Base-by-base conservation (phyloP, 2,888 invertebrate genomes). In the Eupithecia centaureata region DNA sequence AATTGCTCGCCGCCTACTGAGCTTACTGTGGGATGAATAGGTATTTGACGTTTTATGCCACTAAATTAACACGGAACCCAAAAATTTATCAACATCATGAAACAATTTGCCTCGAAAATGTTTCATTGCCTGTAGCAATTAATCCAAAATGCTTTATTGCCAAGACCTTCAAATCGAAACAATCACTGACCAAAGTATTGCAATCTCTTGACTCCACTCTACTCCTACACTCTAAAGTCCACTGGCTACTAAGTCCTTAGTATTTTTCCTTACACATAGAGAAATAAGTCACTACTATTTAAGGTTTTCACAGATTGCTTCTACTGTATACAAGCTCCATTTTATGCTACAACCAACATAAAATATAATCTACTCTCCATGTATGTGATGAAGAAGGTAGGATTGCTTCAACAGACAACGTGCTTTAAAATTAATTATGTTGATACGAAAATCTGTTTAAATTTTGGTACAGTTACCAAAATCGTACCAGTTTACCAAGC, bases 181-280 rank as follows among this genome's bases (percentile, higher is more conserved):
- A 70, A 76, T 71, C 70, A 72, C 72, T 66, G 57, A 64, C 70
- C 51, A 68, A 68, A 72, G 71, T 72, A 75, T 76, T 72, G 71
- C 74, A 70, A 65, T 70, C 67, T 72, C 67, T 67, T 70, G 58
- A 61, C 51, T n/a, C n/a, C n/a, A n/a, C n/a, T n/a, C n/a, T n/a
- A n/a, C n/a, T n/a, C n/a, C n/a, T n/a, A n/a, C n/a, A n/a, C n/a
- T n/a, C n/a, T 67, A 64, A 66, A 38, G 52, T 7, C 51, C n/a
- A 61, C 15, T 27, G 30, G 42, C 58, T 8, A 33, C 59, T 54
- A 65, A 63, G 60, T 38, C 57, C 47, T 22, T 56, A 8, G 51
- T 52, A 52, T 52, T 47, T 18, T 47, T 47, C 47, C 22, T 18
- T 8, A 42, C 2, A 18, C 8, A 8, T 18, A 42, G 18, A n/a